phyloP scores from a whole-genome alignment of 2,113 vertebrate genomes.

The Caloenas nicobarica region DNA sequence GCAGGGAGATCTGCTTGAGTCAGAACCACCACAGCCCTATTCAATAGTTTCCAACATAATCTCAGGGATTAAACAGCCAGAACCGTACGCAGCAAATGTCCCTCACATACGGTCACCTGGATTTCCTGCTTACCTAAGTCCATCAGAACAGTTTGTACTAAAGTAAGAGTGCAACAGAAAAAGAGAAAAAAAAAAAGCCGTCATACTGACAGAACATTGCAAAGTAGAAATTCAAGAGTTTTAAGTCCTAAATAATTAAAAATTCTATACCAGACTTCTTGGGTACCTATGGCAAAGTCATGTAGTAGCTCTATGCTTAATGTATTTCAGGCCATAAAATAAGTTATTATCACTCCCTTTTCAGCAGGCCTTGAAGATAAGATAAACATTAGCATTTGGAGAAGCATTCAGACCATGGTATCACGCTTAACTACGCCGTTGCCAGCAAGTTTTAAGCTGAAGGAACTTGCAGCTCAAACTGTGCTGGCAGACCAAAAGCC shows the following conservation, averaged over 20 bases:
- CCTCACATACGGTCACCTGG: accelerated
- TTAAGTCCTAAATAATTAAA: not conserved
- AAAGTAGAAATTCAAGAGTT: not conserved
- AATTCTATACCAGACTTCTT: not conserved
- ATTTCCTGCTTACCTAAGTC: not conserved
- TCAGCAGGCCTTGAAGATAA: not conserved
- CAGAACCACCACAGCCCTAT: not conserved
- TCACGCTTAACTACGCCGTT: not conserved
- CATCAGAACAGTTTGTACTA: not conserved
- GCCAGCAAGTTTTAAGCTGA: not conserved
- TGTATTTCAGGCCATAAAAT: not conserved
- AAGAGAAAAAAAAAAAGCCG: not conserved
- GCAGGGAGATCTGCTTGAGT: not conserved
- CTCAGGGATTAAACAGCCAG: not conserved
- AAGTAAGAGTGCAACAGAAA: not conserved
- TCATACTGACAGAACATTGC: not conserved
- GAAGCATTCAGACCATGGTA: not conserved
- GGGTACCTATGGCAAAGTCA: not conserved
- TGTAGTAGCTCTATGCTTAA: not conserved
- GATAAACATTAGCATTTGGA: not conserved
- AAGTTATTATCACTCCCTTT: not conserved
- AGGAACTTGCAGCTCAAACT: not conserved
- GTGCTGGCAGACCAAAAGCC: not conserved
- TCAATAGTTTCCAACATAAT: not conserved
- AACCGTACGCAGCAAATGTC: accelerated